Evolutionary conservation across 2,797 vertebrate species (phyloP), one percentile per base, ranked within the genome.

Genomic region (Acanthopagrus latus): DNA sequence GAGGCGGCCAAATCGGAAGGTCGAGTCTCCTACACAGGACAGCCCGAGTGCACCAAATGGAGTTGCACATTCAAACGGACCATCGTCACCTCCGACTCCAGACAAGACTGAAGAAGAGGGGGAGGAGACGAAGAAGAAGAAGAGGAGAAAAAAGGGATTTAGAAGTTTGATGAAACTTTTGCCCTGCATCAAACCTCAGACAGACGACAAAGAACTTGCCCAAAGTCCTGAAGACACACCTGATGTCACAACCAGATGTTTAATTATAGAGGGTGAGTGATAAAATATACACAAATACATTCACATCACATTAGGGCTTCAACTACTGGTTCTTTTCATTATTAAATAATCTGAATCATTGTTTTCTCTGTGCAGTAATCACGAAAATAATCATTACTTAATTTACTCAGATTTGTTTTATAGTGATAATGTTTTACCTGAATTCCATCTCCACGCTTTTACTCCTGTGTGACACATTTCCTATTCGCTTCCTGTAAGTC

Each of bases 131-230:
- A 54, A 48, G 63, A 52, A 33, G 78, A 66, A 6, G 63, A 71
- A 23, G 17, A 79, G 21, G 11, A 69, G 17, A 9, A 84, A 7
- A 8, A 88, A 29, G 18, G 4, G 5, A 14, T 66, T 2, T 56
- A 88, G 44, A 29, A 1, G 0, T 2, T 0, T 92, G 0, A 0
- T 0, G 0, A 71, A 1, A 0, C 0, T 64, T 14, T 29, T 92
- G 0, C 23, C 8, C 9, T 95, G 94, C 16, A 2, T 94, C 27
- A 46, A 21, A 68, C 66, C 90, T 38, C 50, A 48, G 55, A 46
- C 7, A 0, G 7, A 8, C 0, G 20, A 62, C 0, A 23, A 50
- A 0, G 72, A 72, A 0, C 6, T 0, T 3, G 0, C 2, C 4
- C 1, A 1, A 3, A 9, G 0, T 0, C 0, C 0, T 0, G 9